These are phyloP conservation scores for Cacoxenus indagator DNA, from an alignment of 2,888 invertebrate genomes.

Conservation along the genomic window DNA sequence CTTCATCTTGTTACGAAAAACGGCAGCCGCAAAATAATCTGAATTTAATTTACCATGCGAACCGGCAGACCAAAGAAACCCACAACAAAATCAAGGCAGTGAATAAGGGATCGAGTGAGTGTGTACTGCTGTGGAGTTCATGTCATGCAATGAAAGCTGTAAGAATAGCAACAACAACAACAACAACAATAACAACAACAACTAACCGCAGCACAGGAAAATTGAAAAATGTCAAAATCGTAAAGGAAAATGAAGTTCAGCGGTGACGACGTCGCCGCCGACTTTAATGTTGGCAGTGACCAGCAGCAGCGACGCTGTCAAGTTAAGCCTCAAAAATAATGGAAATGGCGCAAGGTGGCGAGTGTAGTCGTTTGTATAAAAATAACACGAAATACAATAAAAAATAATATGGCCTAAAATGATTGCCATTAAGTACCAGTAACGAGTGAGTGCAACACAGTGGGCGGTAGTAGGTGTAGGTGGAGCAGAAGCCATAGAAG, in stretches of 20 bases:
- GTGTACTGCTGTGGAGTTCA: no score
- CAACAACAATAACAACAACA: slow-evolving; percentile 26
- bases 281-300: background rate
- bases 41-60: slow-evolving; percentile 55
- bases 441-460: background rate
- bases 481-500: background rate
- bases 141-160: no score
- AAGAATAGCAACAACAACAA: background rate
- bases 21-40: slow-evolving; percentile 42
- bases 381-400: slow-evolving; percentile 19
- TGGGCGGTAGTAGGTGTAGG: background rate
- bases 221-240: slow-evolving; percentile 58
- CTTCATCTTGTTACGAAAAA: slow-evolving; percentile 53
- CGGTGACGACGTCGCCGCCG: slow-evolving; percentile 15
- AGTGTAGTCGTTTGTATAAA: slow-evolving; percentile 6
- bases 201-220: slow-evolving; percentile 34
- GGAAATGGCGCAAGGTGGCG: background rate
- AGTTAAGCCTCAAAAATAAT: background rate
- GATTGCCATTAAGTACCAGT: slow-evolving; percentile 7
- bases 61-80: background rate
- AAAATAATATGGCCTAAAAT: slow-evolving; percentile 13
- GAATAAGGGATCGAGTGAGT: background rate
- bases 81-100: background rate
- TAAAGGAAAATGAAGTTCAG: slow-evolving; percentile 46
- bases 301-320: background rate